Evolutionary conservation across 2,888 invertebrate genomes (phyloP), one percentile per base, ranked within the genome.

Genomic region (Gandaritis pyraliata): DNA sequence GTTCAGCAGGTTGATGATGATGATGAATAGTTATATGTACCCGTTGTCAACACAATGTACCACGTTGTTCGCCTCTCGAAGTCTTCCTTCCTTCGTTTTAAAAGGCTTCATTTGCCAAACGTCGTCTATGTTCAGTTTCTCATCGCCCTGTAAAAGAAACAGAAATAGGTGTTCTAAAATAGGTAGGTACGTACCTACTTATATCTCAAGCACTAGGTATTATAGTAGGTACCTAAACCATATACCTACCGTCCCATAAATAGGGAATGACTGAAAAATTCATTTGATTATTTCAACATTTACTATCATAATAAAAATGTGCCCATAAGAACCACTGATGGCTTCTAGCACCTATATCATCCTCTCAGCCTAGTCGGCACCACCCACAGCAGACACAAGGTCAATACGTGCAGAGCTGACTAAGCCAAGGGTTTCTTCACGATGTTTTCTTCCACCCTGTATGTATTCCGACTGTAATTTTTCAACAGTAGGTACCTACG

Each of bases 101-200:
- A 96, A 93, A 0, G 94, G 94, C 36, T 86, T 80, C 0, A 96
- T 70, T 60, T 89, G 90, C 95, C 95, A 96, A 2, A 96, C 88
- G 61, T 94, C 94, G 23, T 94, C 94, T 16, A 96, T 91, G 64
- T 94, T 92, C 29, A 92, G 70, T 36, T 88, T 88, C 39, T 93
- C 77, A 4, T 93, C 92, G 10, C 94, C 94, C 91, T 93, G 82
- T 29, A 81, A 84, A 13, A 58, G 6, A 50, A 23, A 39, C 23
- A 46, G 1, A n/a, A n/a, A n/a, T n/a, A n/a, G n/a, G n/a, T n/a
- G n/a, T n/a, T n/a, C n/a, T n/a, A n/a, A n/a, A n/a, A n/a, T n/a
- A n/a, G n/a, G n/a, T n/a, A n/a, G n/a, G n/a, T n/a, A n/a, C n/a
- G n/a, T n/a, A n/a, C n/a, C n/a, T n/a, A n/a, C n/a, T n/a, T n/a